Base-by-base conservation (phyloP, 2,113 vertebrate species). In the Polypterus bichir region DNA sequence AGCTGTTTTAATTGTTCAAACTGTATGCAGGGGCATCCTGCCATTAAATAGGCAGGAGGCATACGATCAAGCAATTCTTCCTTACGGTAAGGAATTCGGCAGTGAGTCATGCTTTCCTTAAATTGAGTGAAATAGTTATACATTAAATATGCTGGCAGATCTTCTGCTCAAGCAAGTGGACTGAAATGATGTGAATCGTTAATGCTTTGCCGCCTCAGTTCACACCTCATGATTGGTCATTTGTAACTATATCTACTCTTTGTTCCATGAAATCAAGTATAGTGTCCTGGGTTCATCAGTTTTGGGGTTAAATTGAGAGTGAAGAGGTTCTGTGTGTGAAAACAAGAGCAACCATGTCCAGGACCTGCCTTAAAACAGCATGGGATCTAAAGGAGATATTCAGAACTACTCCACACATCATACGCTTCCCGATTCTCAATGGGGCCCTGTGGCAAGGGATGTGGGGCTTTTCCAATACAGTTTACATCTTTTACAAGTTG, bases 301-400 rank as follows among this genome's bases (percentile, higher is more conserved):
- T 91, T 91, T 84, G 83, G 84, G 88, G 90, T 92, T 92, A 93
- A 93, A 92, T 91, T 91, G 91, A 93, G 91, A 93, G 91, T 93
- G 89, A 93, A 92, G 87, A 89, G 84, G 86, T 86, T 84, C 88
- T 88, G 85, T 89, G 86, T 88, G 84, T 86, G 80, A 81, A 88
- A 90, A 90, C 87, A 89, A 88, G 87, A 86, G 87, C 82, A 83
- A 83, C 87, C 87, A 86, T 89, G 87, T 91, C 88, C 81, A 58
- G 83, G 85, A 85, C 83, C 85, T 86, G 88, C 88, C 87, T 86
- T 81, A 75, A 80, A 91, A 86, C 91, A 91, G 91, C 88, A 90
- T 90, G 90, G 88, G 86, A 83, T 87, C 86, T 87, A 88, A 89
- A 88, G 85, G 83, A 86, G 86, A 91, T 89, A 93, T 92, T 91